Base-by-base conservation (phyloP, 1,140 invertebrate species). In the Drosophila ercepeae region DNA sequence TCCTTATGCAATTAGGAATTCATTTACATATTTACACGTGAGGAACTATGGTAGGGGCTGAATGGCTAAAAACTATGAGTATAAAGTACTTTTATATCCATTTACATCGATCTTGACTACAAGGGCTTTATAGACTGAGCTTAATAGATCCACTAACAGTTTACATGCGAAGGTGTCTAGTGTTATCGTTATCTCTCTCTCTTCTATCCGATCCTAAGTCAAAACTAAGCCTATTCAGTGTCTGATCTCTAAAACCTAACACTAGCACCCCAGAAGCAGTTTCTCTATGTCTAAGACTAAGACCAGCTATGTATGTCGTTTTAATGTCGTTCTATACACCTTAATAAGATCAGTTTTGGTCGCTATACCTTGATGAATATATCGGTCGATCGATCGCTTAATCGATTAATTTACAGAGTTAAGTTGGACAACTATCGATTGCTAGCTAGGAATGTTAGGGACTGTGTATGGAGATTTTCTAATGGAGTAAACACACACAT, bases 281-380 rank as follows among this genome's bases (percentile, higher is more conserved):
- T 25, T 6, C 18, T 36, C 23, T 27, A 21, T 21, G 13, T 23
- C 25, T 71, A 23, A 13, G 11, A 13, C 13, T 32, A 42, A 59
- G 55, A 61, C 13, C 39, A 29, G 23, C 48, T 46, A 25, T 32
- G 53, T 25, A 23, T 67, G 29, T 3, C 29, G 9, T 50, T 46
- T 32, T 51, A 32, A 55, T 54, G 29, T 29, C 55, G 50, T 76
- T 65, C 63, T 79, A 58, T 86, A 86, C 76, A 84, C 46, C 51
- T 81, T 76, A 73, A 60, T 67, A 48, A 86, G 59, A 61, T 78
- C 64, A 76, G 63, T 76, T 61, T 83, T 84, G 81, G 81, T 84
- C 81, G 58, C 76, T 79, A 70, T 70, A 50, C 49, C 41, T 44
- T 44, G 29, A 44, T 53, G 41, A 63, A 50, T 69, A 50, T 16